phyloP scores from a whole-genome alignment of 2,113 vertebrate genomes.

The Aspiorhynchus laticeps region DNA sequence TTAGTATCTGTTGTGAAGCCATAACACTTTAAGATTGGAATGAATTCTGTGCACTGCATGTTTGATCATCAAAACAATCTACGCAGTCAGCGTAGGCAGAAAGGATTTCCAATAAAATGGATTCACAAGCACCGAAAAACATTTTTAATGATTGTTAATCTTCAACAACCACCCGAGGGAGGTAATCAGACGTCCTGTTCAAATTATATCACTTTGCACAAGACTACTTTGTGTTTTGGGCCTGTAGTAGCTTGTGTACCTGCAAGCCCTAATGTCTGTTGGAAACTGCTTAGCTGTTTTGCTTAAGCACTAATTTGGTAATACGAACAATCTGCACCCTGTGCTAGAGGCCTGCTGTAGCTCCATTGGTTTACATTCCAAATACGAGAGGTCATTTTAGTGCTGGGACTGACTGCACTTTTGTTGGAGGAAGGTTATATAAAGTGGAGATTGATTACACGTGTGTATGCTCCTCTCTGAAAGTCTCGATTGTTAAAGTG shows the following conservation, averaged over 20 bases:
- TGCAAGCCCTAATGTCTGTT: conserved; percentile 53
- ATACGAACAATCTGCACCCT: conserved; percentile 57
- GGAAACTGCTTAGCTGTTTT: conserved; percentile 52
- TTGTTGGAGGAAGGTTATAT: conserved; percentile 57
- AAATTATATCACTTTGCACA: conserved; percentile 43
- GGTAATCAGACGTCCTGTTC: conserved; percentile 34
- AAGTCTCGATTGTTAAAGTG: conserved; percentile 52
- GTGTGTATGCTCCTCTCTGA: conserved; percentile 49
- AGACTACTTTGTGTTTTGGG: conserved; percentile 38
- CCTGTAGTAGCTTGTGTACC: conserved; percentile 47
- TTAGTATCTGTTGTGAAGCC: conserved; percentile 57
- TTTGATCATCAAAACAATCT: not conserved
- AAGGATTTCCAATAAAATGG: not conserved
- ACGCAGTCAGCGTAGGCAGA: not conserved
- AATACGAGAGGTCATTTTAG: conserved; percentile 58
- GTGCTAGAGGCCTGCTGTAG: conserved; percentile 41
- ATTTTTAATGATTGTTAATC: conserved; percentile 26
- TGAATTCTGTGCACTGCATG: not conserved
- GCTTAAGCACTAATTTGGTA: conserved; percentile 61
- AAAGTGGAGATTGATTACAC: conserved; percentile 57
- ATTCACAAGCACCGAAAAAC: not conserved
- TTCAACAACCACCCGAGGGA: not conserved
- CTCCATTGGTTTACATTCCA: conserved; percentile 61
- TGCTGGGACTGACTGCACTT: conserved; percentile 55
- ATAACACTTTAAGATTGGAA: not conserved